Conservation (phyloP, 2,888 invertebrate species). For the Andrena flavipes region DNA sequence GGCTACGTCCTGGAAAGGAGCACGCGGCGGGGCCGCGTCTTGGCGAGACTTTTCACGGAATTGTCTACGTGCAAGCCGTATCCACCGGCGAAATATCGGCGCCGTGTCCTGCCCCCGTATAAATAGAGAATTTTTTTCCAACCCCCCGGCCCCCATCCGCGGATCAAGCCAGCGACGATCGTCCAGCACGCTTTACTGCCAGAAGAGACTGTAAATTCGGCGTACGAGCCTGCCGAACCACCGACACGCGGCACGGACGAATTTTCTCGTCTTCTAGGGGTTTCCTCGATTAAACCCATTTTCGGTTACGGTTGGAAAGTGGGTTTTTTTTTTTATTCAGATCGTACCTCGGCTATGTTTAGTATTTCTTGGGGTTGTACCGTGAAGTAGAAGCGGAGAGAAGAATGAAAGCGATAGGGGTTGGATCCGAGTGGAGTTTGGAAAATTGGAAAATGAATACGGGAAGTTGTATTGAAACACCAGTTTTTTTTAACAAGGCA, state of each 20-base stretch:
- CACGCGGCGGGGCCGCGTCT: constrained; percentile 61
- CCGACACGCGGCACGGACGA: background rate
- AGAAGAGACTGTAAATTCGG: constrained; percentile 49
- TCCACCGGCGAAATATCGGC: constrained; percentile 71
- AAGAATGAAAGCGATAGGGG: no score
- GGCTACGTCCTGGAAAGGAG: constrained; percentile 71
- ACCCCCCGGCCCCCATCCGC: no score
- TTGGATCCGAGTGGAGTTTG: no score
- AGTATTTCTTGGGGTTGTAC: no score
- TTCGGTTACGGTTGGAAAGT: background rate
- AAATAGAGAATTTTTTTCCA: constrained; percentile 72
- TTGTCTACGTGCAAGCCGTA: constrained; percentile 77
- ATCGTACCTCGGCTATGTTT: no score
- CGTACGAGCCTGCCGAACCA: constrained; percentile 33
- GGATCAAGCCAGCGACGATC: constrained; percentile 39
- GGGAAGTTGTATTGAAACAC: background rate
- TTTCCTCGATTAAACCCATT: background rate
- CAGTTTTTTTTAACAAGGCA: background rate
- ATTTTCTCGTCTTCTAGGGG: constrained; percentile 1
- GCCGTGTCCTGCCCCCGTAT: constrained; percentile 65
- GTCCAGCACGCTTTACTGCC: constrained; percentile 52
- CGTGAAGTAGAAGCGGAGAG: no score
- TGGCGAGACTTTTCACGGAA: constrained; percentile 73
- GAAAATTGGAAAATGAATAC: constrained; percentile 24
- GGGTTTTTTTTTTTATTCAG: no score